Evolutionary conservation across 2,797 vertebrate genomes (phyloP).

Genomic region (Cossypha polioptera): DNA sequence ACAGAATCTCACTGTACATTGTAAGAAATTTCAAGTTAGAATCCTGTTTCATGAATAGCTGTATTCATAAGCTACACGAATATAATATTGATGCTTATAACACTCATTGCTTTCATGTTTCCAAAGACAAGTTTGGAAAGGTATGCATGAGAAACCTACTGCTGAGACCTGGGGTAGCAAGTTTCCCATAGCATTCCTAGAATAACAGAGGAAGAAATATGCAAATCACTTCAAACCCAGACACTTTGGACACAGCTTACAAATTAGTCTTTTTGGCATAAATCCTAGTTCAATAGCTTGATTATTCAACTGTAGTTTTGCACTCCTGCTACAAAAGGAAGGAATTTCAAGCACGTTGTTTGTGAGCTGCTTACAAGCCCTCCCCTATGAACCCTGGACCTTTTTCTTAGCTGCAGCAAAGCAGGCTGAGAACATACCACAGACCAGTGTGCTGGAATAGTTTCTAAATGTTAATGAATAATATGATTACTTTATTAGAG

Average conservation of each 20-base stretch:
- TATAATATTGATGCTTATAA: background rate
- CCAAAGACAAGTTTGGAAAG: constrained; percentile 28
- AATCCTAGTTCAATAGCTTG: constrained; percentile 68
- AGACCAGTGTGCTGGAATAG: background rate
- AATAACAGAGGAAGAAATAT: constrained; percentile 61
- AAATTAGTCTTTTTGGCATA: constrained; percentile 70
- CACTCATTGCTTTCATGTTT: background rate
- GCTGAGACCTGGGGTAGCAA: constrained; percentile 40
- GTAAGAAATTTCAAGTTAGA: background rate
- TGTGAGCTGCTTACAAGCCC: constrained; percentile 62
- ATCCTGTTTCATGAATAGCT: background rate
- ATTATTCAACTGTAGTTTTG: constrained; percentile 70
- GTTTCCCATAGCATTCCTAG: constrained; percentile 64
- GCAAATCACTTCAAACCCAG: constrained; percentile 66
- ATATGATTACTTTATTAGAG: constrained; percentile 56
- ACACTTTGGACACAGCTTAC: constrained; percentile 58
- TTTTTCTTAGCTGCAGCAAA: constrained; percentile 34
- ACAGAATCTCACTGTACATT: background rate
- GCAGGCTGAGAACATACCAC: constrained; percentile 28
- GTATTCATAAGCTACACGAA: background rate
- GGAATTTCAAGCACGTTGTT: constrained; percentile 69
- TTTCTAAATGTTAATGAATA: constrained; percentile 63
- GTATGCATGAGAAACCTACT: constrained; percentile 58
- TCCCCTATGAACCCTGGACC: constrained; percentile 59
- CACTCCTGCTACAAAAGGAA: constrained; percentile 61